Percentiles rank a stretch among this genome's conserved stretches.
phyloP scores from a whole-genome alignment of 2,113 vertebrate genomes.

The Halcyon malimbica region DNA sequence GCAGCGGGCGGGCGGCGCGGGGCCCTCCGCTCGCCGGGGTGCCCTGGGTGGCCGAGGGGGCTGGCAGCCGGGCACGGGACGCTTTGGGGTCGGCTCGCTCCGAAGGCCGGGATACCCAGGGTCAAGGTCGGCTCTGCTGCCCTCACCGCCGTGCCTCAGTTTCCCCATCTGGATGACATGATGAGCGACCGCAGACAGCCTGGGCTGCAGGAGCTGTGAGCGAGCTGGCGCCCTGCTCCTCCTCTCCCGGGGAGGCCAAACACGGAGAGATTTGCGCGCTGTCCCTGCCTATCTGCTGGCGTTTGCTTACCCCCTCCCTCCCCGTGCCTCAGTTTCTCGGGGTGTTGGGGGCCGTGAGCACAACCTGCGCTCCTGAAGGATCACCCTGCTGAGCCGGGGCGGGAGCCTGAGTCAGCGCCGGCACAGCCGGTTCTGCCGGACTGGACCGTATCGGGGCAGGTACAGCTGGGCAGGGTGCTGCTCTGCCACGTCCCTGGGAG shows the following conservation, averaged over 20 bases:
- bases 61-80: fast-evolving
- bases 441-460: fast-evolving
- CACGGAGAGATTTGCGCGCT: neutral
- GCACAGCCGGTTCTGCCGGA: constrained; percentile 1
- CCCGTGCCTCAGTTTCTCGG: neutral
- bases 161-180: fast-evolving
- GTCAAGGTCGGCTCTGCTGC: neutral
- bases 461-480: neutral
- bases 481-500: neutral
- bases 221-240: fast-evolving
- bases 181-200: neutral
- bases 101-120: neutral
- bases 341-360: neutral
- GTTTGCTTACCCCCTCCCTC: neutral
- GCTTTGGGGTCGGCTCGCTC: fast-evolving
- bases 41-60: neutral
- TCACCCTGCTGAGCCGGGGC: neutral
- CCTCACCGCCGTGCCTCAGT: neutral
- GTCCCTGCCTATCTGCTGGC: neutral
- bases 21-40: fast-evolving
- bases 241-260: neutral
- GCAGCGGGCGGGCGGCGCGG: fast-evolving
- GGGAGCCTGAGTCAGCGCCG: neutral
- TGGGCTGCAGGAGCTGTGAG: neutral
- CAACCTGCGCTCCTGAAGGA: neutral